Conservation (phyloP, 2,888 invertebrate genomes). For the Dynastes maya region DNA sequence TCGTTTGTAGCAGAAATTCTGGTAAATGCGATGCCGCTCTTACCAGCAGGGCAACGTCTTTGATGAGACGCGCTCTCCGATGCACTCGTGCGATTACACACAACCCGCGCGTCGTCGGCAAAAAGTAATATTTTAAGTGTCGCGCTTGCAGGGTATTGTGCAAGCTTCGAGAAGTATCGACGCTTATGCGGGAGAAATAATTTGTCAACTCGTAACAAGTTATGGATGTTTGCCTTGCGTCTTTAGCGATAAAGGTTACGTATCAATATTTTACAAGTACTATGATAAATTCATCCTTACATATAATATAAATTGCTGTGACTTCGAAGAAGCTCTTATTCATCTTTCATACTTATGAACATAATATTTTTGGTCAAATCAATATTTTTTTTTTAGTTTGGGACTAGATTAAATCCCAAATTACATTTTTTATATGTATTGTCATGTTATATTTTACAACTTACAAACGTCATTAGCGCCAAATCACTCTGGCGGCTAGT, state of each 20-base stretch:
- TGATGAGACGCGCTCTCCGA: conserved; percentile 34
- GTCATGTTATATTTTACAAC: too few relatives aligned
- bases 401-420: too few relatives aligned
- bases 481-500: too few relatives aligned
- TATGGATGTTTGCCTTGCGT: conserved; percentile 27
- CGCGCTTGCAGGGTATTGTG: not conserved
- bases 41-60: not conserved
- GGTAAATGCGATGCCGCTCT: not conserved
- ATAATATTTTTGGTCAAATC: too few relatives aligned
- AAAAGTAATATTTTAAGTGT: conserved; percentile 41
- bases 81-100: conserved; percentile 41
- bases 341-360: too few relatives aligned
- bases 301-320: conserved; percentile 12
- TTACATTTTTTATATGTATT: too few relatives aligned
- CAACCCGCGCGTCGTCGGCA: not conserved
- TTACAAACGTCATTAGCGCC: too few relatives aligned
- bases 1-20: conserved; percentile 11
- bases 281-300: not conserved
- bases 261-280: conserved; percentile 1
- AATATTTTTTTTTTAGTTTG: too few relatives aligned
- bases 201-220: conserved; percentile 42
- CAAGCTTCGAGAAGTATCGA: conserved; percentile 30
- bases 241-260: conserved; percentile 2
- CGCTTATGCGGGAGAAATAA: not conserved
- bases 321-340: not conserved